These are phyloP conservation scores for Nephrotoma flavescens DNA, from an alignment of 2,888 invertebrate species.

Conservation along the genomic window DNA sequence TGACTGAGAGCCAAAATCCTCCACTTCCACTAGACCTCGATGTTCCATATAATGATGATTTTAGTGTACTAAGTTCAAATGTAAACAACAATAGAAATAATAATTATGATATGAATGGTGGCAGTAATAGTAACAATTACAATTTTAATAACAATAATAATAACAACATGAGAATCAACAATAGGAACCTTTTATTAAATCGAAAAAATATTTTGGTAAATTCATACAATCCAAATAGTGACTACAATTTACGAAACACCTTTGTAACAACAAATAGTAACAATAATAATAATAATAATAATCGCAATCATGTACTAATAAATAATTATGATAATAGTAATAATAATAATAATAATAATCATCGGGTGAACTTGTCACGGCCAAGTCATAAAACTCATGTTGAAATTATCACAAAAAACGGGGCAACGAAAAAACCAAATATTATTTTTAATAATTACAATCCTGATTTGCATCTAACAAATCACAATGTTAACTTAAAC, in stretches of 20 bases:
- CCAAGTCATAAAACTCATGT: conserved; percentile 53
- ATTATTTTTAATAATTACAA: conserved; percentile 44
- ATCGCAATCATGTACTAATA: conserved; percentile 11
- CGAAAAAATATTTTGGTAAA: conserved; percentile 31
- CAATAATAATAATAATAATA: conserved; percentile 13
- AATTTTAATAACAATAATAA: neutral
- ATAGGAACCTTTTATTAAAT: conserved; percentile 8
- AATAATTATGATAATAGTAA: conserved; percentile 12
- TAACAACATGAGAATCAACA: neutral
- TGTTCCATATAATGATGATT: conserved; percentile 48
- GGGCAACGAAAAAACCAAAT: conserved; percentile 46
- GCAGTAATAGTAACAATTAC: neutral
- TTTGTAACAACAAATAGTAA: conserved; percentile 11
- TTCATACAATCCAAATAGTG: conserved; percentile 27
- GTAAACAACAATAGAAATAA: conserved; percentile 19
- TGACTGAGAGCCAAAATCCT: conserved; percentile 35
- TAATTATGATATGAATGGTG: conserved; percentile 7
- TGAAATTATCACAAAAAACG: conserved; percentile 49
- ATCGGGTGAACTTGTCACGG: conserved; percentile 27
- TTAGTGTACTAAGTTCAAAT: conserved; percentile 33
- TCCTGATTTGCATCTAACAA: conserved; percentile 27
- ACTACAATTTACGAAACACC: conserved; percentile 13
- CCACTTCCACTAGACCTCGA: conserved; percentile 49
- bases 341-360: neutral
- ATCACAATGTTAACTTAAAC: conserved; percentile 14